Percentiles rank a stretch among this genome's conserved stretches.
phyloP scores from a whole-genome alignment of 2,797 vertebrate genomes.

The Tenualosa ilisha region DNA sequence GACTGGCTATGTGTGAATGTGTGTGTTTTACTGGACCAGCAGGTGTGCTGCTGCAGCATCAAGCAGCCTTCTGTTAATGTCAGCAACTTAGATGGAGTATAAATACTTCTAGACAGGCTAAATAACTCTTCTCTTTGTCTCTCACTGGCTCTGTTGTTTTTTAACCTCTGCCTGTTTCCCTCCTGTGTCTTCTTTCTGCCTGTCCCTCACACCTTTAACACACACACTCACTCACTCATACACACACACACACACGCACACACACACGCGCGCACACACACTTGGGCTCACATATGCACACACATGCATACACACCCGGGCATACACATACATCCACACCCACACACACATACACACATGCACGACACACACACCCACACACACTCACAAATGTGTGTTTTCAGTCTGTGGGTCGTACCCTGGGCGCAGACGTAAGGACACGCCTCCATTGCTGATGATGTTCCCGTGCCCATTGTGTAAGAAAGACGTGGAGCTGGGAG shows the following conservation, averaged over 20 bases:
- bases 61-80: constrained; percentile 26
- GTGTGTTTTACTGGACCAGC: constrained; percentile 38
- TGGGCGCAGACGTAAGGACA: constrained; percentile 83
- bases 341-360: background rate
- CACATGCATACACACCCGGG: background rate
- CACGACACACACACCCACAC: background rate
- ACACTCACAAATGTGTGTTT: background rate
- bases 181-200: background rate
- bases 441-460: constrained; percentile 76
- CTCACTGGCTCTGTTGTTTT: background rate
- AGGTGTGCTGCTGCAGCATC: constrained; percentile 21
- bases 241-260: background rate
- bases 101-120: background rate
- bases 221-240: background rate
- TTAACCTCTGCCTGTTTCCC: background rate
- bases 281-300: background rate
- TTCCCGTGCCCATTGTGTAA: constrained; percentile 92
- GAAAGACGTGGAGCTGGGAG: constrained; percentile 89
- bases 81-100: constrained; percentile 21
- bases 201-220: too few relatives aligned
- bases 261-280: background rate
- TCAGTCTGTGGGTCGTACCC: constrained; percentile 92
- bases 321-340: background rate
- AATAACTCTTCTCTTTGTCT: background rate
- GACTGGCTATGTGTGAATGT: constrained; percentile 24